These are phyloP conservation scores for Melanostoma scalare DNA, from an alignment of 2,888 invertebrate genomes.

Conservation along the genomic window DNA sequence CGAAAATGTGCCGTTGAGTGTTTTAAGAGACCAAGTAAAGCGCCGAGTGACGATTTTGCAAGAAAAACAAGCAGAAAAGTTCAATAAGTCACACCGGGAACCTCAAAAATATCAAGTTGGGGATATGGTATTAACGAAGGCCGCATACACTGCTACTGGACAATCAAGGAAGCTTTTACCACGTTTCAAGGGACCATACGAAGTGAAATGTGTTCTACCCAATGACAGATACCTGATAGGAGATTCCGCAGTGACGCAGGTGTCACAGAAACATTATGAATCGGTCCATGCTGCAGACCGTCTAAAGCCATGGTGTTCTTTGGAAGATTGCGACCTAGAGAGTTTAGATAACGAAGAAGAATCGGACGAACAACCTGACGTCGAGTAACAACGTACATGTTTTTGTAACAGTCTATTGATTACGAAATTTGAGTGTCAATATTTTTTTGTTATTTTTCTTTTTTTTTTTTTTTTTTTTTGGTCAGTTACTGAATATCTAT, in stretches of 20 bases:
- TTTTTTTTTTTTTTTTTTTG: too few relatives aligned
- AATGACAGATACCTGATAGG: slow-evolving; percentile 21
- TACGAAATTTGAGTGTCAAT: background rate
- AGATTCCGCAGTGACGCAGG: slow-evolving; percentile 1
- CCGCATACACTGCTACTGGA: slow-evolving; percentile 36
- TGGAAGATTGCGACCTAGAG: slow-evolving; percentile 15
- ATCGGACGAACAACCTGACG: background rate
- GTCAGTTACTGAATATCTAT: too few relatives aligned
- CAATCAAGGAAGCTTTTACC: slow-evolving; percentile 40
- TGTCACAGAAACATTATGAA: background rate
- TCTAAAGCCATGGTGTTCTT: slow-evolving; percentile 22
- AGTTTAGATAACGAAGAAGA: slow-evolving; percentile 6
- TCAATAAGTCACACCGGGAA: slow-evolving; percentile 4
- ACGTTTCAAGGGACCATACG: slow-evolving; percentile 39
- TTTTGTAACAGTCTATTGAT: background rate
- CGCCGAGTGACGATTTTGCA: slow-evolving; percentile 7
- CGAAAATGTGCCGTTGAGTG: slow-evolving; percentile 14
- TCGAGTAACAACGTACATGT: background rate
- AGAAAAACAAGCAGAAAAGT: slow-evolving; percentile 13
- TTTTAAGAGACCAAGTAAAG: slow-evolving; percentile 11
- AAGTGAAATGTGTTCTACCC: slow-evolving; percentile 22
- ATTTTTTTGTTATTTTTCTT: too few relatives aligned
- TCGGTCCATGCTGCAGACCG: slow-evolving; percentile 23
- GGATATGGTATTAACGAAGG: slow-evolving; percentile 17
- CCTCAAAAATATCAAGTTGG: slow-evolving; percentile 21